A percentile compares a stretch with the other conserved stretches of the same genome.
These are phyloP conservation scores for Drosophila virilis DNA, from an alignment of 1,140 invertebrate species.

Conservation along the genomic window DNA sequence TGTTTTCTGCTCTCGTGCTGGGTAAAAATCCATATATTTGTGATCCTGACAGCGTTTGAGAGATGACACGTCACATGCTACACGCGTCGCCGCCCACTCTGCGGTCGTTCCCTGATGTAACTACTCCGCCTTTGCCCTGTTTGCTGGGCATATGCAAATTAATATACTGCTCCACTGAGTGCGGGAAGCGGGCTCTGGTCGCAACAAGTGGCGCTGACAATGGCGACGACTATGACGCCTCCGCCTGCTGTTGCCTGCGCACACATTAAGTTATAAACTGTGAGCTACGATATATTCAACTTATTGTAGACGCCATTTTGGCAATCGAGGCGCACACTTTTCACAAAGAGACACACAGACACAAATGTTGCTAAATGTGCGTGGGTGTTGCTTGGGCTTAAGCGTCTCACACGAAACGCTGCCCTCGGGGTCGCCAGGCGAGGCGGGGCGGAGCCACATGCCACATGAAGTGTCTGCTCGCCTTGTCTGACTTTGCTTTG, in stretches of 20 bases:
- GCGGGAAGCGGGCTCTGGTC: background rate
- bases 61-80: constrained; percentile 58
- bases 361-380: constrained; percentile 48
- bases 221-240: background rate
- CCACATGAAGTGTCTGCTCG: constrained; percentile 56
- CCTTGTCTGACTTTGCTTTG: constrained; percentile 51
- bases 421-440: constrained; percentile 18
- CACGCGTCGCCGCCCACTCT: constrained; percentile 29
- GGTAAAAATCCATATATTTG: constrained; percentile 63
- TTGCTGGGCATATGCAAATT: constrained; percentile 31
- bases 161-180: background rate
- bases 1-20: constrained; percentile 16
- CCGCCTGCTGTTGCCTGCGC: background rate
- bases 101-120: constrained; percentile 33
- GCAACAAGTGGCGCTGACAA: constrained; percentile 58
- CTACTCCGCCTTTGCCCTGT: constrained; percentile 44
- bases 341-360: constrained; percentile 12
- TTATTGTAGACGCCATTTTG: constrained; percentile 70
- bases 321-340: constrained; percentile 17
- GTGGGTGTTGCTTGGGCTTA: constrained; percentile 58
- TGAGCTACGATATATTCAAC: constrained; percentile 36
- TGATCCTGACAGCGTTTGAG: constrained; percentile 57
- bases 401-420: constrained; percentile 41
- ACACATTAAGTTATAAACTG: constrained; percentile 19
- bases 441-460: constrained; percentile 42